Evolutionary conservation across 2,113 vertebrate genomes (phyloP), one percentile per base, ranked within the genome.

Genomic region (Aviceda subcristata): DNA sequence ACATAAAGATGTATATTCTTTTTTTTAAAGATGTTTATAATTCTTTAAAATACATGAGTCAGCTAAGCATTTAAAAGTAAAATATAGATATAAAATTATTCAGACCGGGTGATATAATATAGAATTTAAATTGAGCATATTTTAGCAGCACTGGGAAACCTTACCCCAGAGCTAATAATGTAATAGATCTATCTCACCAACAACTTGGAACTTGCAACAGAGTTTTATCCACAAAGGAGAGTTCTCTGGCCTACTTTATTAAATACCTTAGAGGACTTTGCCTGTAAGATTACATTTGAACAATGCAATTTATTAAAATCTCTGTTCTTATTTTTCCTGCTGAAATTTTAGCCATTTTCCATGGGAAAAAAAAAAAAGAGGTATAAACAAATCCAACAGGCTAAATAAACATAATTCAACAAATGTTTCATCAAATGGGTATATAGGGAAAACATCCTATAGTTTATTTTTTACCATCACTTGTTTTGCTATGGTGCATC

Each of bases 31-130:
- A 85, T 78, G 72, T 96, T 94, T 94, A 79, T 91, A 86, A 95
- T 87, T 94, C 93, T 94, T 96, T 90, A 95, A 95, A 97, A 94
- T 83, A 80, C 92, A 79, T 95, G 94, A 96, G 73, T 95, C 92
- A 97, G 95, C 91, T 84, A 86, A 92, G 91, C 90, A 98, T 98
- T 96, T 96, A 93, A 97, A 97, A 96, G 87, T 97, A 97, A 97
- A 97, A 97, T 97, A 97, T 90, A 96, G 94, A 95, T 88, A 96
- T 88, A 94, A 97, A 97, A 98, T 96, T 97, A 96, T 96, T 96
- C 91, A 95, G 92, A 96, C 0, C 1, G 50, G 76, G 55, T 88
- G 95, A 90, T 91, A 97, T 83, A 97, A 96, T 96, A 94, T 82
- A 92, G 97, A 97, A 97, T 96, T 97, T 97, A 96, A 97, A 94